Percentiles rank a stretch among this genome's conserved stretches.
phyloP scores from a whole-genome alignment of 2,113 vertebrate genomes.

The Pogona vitticeps region DNA sequence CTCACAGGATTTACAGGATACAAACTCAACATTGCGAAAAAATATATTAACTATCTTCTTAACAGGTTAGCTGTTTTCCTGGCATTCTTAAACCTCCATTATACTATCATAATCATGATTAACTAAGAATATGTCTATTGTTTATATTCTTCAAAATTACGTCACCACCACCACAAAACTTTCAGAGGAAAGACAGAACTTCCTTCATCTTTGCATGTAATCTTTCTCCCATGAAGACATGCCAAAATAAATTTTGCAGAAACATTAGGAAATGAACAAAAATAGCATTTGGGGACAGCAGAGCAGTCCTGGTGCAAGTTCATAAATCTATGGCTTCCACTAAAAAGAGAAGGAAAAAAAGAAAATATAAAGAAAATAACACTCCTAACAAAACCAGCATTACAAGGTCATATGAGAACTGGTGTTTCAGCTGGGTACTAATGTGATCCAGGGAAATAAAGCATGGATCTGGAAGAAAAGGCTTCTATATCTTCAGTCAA shows the following conservation, averaged over 20 bases:
- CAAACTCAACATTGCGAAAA: slow-evolving; percentile 3
- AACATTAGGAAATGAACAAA: slow-evolving; percentile 27
- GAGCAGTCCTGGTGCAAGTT: slow-evolving; percentile 8
- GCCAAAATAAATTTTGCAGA: slow-evolving; percentile 47
- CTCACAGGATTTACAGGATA: slow-evolving; percentile 43
- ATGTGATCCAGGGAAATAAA: background rate
- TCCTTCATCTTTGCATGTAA: slow-evolving; percentile 58
- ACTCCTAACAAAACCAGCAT: background rate
- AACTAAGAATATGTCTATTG: slow-evolving; percentile 44
- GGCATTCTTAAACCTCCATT: slow-evolving; percentile 51
- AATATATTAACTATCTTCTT: slow-evolving; percentile 46
- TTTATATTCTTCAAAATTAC: slow-evolving; percentile 45
- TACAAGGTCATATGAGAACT: background rate
- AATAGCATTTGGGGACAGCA: background rate
- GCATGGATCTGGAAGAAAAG: background rate
- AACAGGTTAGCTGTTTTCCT: slow-evolving; percentile 52
- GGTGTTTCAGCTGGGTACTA: background rate
- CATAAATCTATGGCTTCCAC: background rate
- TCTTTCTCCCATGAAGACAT: slow-evolving; percentile 44
- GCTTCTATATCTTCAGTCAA: background rate
- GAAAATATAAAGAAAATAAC: no score
- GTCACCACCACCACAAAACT: background rate
- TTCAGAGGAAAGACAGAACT: slow-evolving; percentile 30
- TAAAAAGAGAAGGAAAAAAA: background rate
- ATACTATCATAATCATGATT: slow-evolving; percentile 40